Evolutionary conservation across 2,113 vertebrate genomes (phyloP), one percentile per base, ranked within the genome.

Genomic region (Chloropsis hardwickii): DNA sequence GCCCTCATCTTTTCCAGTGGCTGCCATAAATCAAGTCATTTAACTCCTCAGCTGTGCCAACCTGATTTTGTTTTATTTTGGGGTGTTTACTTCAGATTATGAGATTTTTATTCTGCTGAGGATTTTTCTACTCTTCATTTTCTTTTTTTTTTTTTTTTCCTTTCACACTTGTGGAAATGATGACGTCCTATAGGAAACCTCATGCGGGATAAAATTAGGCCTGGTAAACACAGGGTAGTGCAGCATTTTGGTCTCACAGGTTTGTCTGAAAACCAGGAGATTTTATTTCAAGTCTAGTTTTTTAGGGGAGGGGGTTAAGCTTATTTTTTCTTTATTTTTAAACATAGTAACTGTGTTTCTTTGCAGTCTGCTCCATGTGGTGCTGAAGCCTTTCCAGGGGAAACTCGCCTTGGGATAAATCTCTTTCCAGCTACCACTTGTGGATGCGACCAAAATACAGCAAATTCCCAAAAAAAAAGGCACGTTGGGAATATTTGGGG

Each of bases 151-250:
- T 56, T 64, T 53, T 48, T 28, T 4, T 0, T 4, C 10, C 2
- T 44, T 80, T 65, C 44, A 60, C 82, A 31, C 44, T 86, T 35
- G 54, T 92, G 93, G 86, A 95, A 96, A 82, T 83, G 50, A 72
- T 73, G 77, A 95, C 21, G 3, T 84, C 47, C 60, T 21, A 8
- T 67, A 94, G 83, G 72, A 95, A 96, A 86, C 58, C 56, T 96
- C 72, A 56, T 2, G 20, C 80, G 58, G 86, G 91, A 83, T 80
- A 92, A 92, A 95, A 92, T 85, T 85, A 88, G 91, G 80, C 54
- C 58, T 57, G 86, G 53, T 88, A 95, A 95, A 95, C 69, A 92
- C 31, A 53, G 93, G 72, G 40, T 48, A 70, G 73, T 2, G 11
- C n/a, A 71, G 39, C 2, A 3, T 10, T 19, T 53, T 35, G 50